A percentile compares a stretch with the other conserved stretches of the same genome.
phyloP scores from a whole-genome alignment of 1,140 invertebrate species.

The Drosophila navojoa region DNA sequence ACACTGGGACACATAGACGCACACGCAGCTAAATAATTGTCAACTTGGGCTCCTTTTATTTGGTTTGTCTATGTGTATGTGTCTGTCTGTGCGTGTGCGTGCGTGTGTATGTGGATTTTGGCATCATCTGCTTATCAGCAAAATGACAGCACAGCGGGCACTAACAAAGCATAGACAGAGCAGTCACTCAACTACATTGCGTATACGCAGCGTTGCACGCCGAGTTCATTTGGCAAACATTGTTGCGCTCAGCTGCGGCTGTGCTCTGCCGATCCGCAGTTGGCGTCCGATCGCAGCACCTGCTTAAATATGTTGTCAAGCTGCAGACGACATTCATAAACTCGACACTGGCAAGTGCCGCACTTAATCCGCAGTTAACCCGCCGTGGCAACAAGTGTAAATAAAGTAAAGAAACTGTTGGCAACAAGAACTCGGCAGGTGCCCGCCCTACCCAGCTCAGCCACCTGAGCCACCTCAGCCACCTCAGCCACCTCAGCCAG shows the following conservation, averaged over 20 bases:
- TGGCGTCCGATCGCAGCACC: not conserved
- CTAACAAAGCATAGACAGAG: constrained; percentile 20
- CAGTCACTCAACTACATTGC: constrained; percentile 38
- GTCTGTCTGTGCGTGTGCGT: not conserved
- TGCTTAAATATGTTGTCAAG: not conserved
- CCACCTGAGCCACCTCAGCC: constrained; percentile 1
- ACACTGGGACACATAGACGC: constrained; percentile 45
- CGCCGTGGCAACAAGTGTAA: constrained; percentile 28
- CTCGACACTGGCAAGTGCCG: constrained; percentile 26
- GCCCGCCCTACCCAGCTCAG: not conserved
- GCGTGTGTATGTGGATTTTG: constrained; percentile 10
- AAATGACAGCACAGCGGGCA: constrained; percentile 51
- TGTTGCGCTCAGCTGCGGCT: not conserved
- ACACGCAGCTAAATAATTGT: constrained; percentile 74
- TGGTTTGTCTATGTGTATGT: constrained; percentile 16
- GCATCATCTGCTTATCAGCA: constrained; percentile 63
- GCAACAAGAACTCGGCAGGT: constrained; percentile 35
- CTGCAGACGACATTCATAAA: constrained; percentile 16
- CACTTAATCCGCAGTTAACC: constrained; percentile 55
- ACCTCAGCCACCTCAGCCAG: constrained; percentile 1
- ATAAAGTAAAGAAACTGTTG: constrained; percentile 34
- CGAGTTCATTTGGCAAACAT: not conserved
- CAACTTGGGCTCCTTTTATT: constrained; percentile 66
- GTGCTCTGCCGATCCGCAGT: not conserved
- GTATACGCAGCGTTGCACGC: constrained; percentile 60